Evolutionary conservation across 2,888 invertebrate genomes (phyloP).

Genomic region (Rhimphoctona megacephalus): DNA sequence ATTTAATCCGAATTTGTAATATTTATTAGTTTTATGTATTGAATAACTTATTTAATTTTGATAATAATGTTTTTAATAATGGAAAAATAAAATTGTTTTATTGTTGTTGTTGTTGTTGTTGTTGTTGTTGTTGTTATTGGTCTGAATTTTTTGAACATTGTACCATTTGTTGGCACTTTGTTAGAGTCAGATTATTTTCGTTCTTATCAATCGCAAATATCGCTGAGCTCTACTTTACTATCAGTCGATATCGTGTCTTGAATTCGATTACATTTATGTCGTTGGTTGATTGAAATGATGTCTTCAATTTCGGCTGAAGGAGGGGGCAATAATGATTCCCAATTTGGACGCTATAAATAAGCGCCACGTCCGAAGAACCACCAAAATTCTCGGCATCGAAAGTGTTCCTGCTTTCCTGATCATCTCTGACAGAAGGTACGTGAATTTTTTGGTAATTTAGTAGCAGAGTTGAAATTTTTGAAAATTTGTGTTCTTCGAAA

Average conservation of each 20-base stretch:
- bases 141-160: not conserved
- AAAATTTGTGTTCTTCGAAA: not conserved
- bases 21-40: not conserved
- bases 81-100: not conserved
- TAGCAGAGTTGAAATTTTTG: not conserved
- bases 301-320: slow-evolving; percentile 14
- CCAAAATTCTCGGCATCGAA: not conserved
- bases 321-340: not conserved
- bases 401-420: slow-evolving; percentile 6
- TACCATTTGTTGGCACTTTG: not conserved
- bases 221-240: not conserved
- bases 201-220: not conserved
- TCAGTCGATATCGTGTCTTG: not conserved
- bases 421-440: not conserved
- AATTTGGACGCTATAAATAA: slow-evolving; percentile 7
- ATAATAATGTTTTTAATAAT: not conserved
- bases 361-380: not conserved
- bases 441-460: not conserved
- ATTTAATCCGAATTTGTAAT: not conserved
- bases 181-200: not conserved
- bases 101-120: not conserved
- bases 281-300: not conserved
- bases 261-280: not conserved
- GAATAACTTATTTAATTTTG: not conserved
- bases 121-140: not conserved